Percentiles rank a stretch among this genome's conserved stretches.
Conservation (phyloP, 2,113 vertebrate genomes). For the Cervus canadensis region DNA sequence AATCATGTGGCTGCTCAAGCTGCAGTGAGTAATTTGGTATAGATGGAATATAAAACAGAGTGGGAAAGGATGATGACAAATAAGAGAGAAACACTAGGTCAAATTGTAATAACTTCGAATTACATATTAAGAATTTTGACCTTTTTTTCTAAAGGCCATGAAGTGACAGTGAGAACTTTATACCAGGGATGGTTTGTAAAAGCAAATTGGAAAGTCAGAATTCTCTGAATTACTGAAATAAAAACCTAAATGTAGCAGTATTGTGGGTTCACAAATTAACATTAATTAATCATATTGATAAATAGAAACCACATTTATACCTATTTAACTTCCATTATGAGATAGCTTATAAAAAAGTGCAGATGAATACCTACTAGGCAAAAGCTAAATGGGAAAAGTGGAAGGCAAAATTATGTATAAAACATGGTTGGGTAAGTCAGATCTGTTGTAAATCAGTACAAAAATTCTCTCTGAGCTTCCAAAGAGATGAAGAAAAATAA, state of each 20-base stretch:
- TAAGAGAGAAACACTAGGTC: background rate
- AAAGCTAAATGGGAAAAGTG: background rate
- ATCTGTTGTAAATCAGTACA: background rate
- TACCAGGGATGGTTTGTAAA: background rate
- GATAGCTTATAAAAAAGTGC: background rate
- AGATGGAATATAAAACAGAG: background rate
- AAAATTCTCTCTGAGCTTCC: constrained; percentile 18
- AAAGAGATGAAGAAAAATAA: background rate
- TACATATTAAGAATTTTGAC: background rate
- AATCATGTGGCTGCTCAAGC: background rate
- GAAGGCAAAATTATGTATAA: background rate
- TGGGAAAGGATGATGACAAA: background rate
- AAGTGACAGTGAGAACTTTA: background rate
- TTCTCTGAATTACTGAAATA: background rate
- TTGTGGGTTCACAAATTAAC: background rate
- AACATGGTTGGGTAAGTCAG: background rate
- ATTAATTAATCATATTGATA: background rate
- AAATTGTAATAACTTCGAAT: background rate
- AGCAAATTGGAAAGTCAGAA: background rate
- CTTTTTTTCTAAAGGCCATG: background rate
- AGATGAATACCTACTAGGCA: background rate
- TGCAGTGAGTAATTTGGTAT: background rate
- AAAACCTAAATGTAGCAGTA: background rate
- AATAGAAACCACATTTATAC: background rate
- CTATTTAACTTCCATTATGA: background rate